Evolutionary conservation across 2,888 invertebrate species (phyloP).

Genomic region (Diplazon laetatorius): DNA sequence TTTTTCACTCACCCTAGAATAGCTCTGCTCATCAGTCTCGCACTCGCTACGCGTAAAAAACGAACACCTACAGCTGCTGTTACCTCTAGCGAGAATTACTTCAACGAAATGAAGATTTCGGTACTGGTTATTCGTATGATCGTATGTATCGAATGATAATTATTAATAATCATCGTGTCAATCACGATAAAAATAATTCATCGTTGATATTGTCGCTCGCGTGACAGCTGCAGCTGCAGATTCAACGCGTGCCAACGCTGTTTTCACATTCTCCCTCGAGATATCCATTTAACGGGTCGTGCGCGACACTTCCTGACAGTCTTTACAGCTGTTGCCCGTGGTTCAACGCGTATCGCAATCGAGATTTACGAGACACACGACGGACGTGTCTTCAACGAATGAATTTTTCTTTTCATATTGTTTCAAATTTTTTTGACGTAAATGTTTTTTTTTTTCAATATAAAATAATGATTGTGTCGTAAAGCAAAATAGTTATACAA

Average conservation of each 20-base stretch:
- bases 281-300: constrained; percentile 20
- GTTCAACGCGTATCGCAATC: constrained; percentile 16
- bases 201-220: not conserved
- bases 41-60: constrained; percentile 72
- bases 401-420: not conserved
- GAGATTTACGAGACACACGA: not conserved
- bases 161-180: too few relatives aligned
- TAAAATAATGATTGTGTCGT: too few relatives aligned
- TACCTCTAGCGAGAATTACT: constrained; percentile 71
- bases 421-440: not conserved
- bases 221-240: constrained; percentile 51
- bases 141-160: too few relatives aligned
- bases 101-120: constrained; percentile 65
- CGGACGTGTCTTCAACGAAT: not conserved
- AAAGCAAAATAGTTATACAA: too few relatives aligned
- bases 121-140: constrained; percentile 29
- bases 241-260: constrained; percentile 19
- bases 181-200: constrained; percentile 52
- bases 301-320: constrained; percentile 28
- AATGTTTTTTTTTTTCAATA: too few relatives aligned
- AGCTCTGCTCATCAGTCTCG: constrained; percentile 37
- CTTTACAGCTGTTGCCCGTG: not conserved
- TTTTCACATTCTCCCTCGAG: constrained; percentile 32
- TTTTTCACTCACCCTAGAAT: too few relatives aligned
- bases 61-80: constrained; percentile 75